phyloP scores from a whole-genome alignment of 2,888 invertebrate genomes.

The Baccha elongata region DNA sequence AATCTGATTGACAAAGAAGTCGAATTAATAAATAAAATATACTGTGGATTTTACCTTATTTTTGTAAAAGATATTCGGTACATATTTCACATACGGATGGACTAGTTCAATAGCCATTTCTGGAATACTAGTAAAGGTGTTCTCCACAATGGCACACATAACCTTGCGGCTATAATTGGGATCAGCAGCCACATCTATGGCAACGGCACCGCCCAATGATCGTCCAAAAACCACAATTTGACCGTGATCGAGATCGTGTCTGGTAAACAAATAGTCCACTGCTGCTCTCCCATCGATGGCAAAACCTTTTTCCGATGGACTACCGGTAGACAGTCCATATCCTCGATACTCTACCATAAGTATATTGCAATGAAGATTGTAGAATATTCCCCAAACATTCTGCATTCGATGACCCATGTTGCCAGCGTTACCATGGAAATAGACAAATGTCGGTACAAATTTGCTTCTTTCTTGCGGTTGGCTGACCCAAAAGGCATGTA shows the following conservation, averaged over 20 bases:
- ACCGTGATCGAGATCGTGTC: conserved; percentile 91
- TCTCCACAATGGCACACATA: conserved; percentile 95
- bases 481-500: conserved; percentile 92
- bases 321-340: conserved; percentile 95
- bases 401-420: conserved; percentile 97
- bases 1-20: no score
- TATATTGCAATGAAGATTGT: conserved; percentile 92
- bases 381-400: conserved; percentile 93
- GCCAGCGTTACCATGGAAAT: conserved; percentile 98
- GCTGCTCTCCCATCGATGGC: conserved; percentile 94
- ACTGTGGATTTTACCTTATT: conserved; percentile 87
- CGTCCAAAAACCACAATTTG: conserved; percentile 95
- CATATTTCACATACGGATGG: conserved; percentile 86
- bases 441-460: conserved; percentile 91
- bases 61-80: conserved; percentile 93
- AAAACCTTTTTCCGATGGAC: conserved; percentile 93
- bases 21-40: neutral
- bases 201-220: conserved; percentile 94
- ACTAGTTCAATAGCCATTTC: conserved; percentile 93
- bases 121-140: conserved; percentile 97
- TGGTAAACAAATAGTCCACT: conserved; percentile 90
- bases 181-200: conserved; percentile 92
- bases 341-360: conserved; percentile 97
- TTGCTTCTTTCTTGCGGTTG: conserved; percentile 87
- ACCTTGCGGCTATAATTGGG: conserved; percentile 90